Base-by-base conservation (phyloP, 1,140 invertebrate species). In the Druon quercuslanigerum region DNA sequence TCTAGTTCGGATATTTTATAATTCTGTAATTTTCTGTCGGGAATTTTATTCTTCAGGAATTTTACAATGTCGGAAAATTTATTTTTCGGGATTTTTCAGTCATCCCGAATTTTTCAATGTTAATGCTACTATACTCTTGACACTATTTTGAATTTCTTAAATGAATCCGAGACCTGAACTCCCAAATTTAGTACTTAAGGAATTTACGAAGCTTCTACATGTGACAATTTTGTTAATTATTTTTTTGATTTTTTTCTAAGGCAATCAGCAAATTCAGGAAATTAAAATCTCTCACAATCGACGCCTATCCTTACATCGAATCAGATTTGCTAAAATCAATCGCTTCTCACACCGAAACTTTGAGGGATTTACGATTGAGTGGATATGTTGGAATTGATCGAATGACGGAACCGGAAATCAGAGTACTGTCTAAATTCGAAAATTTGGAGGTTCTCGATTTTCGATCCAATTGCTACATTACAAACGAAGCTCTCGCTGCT, bases 401-500 rank as follows among this genome's bases (percentile, higher is more conserved):
- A 1, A 66, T 66, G 5, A 66, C 25, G 7, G 33, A 66, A 33
- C 20, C 25, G 11, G 57, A 66, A 66, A 40, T 66, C 16, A 33
- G 20, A 13, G 57, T 33, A 16, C 25, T 66, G 25, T 25, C 57
- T 16, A 25, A 25, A 33, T 66, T 66, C 11, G 57, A 66, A 66
- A 66, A 66, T 40, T 66, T 66, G 13, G 33, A 16, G 11, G 16
- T 66, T 13, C 20, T 66, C 25, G 57, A 66, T 66, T 66, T 66
- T 66, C 57, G 33, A 66, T 33, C 25, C 8, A 66, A 66, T 66
- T 33, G 57, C 19, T 66, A 66, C 57, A 66, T 66, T 4, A 66
- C 57, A 6, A 25, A 66, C 20, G 20, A 66, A 14, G 57, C 57
- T 33, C 57, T 66, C 25, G 20, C 25, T 33, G 33, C 57, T 16